Evolutionary conservation across 2,113 vertebrate genomes (phyloP).

Genomic region (Ranitomeya variabilis): DNA sequence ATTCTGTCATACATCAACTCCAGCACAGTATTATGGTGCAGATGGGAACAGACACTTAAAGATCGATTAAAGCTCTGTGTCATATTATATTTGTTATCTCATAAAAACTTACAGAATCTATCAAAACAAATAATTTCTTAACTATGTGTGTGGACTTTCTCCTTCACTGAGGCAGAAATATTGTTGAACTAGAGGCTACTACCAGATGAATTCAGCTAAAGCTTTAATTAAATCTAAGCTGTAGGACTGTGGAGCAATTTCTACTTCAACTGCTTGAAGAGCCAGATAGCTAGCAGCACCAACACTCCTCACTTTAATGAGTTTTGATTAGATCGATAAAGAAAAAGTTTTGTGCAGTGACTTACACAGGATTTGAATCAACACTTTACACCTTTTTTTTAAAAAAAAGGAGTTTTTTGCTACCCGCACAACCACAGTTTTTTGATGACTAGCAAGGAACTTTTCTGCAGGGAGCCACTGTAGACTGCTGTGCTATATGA

Average conservation of each 20-base stretch:
- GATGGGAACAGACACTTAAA: not conserved
- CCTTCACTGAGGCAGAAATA: not conserved
- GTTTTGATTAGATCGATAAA: constrained; percentile 51
- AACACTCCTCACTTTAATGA: constrained; percentile 35
- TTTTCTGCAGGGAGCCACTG: not conserved
- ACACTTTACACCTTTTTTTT: constrained; percentile 3
- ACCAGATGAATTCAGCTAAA: constrained; percentile 19
- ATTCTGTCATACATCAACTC: too few relatives aligned
- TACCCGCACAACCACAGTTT: not conserved
- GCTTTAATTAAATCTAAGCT: constrained; percentile 46
- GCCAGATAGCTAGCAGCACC: constrained; percentile 24
- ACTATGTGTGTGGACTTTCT: not conserved
- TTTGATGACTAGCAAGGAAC: not conserved
- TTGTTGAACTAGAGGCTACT: constrained; percentile 19
- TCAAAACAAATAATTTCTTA: constrained; percentile 12
- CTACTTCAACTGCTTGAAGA: constrained; percentile 36
- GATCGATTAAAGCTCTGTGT: not conserved
- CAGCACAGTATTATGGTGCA: too few relatives aligned
- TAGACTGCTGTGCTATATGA: not conserved
- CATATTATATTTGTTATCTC: not conserved
- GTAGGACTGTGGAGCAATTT: constrained; percentile 43
- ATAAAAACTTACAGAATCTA: constrained; percentile 1
- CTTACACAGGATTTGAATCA: constrained; percentile 19
- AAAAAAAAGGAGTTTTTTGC: constrained; percentile 18
- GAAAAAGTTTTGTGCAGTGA: not conserved